Evolutionary conservation across 2,797 vertebrate genomes (phyloP), one percentile per base, ranked within the genome.

Genomic region (Cuculus canorus): DNA sequence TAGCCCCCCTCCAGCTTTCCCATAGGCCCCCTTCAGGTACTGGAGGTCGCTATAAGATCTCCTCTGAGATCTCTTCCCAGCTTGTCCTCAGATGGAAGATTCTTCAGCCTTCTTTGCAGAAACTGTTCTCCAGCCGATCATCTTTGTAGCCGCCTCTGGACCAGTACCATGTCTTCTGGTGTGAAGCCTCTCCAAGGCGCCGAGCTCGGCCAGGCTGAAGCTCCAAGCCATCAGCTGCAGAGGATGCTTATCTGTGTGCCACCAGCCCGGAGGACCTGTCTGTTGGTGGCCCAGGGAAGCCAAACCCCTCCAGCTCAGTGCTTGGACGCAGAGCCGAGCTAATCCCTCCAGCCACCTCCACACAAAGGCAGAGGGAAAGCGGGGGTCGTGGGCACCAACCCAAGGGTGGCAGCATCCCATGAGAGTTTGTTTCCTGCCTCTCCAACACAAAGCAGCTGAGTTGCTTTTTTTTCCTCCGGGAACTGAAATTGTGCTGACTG

Each of bases 401-500:
- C 80, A 43, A 61, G 47, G 18, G 8, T 1, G 1, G 9, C 1
- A 2, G 22, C 13, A 9, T 18, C 63, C 78, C 53, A 3, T 2
- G 28, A 45, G 66, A 76, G 18, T 30, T 21, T 0, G 5, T 47
- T 93, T 72, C 63, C 87, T 95, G 79, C 87, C 75, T 89, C 78
- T 76, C 27, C 17, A 89, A 30, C 33, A 41, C 28, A 72, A 73
- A 84, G 65, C 82, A 93, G 60, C 45, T 70, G 47, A 23, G 7
- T 7, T 45, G 32, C 28, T 54, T 32, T 33, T 11, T 63, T 47
- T 17, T 2, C 37, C 60, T 92, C 53, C 65, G 0, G 1, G 75
- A 68, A 61, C 69, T 84, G 77, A 83, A 71, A 56, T 94, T 95
- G 57, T 84, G 69, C 88, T 90, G 93, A 64, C 86, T 81, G 41